Percentiles rank a stretch among this genome's conserved stretches.
These are phyloP conservation scores for Cryptotermes secundus DNA, from an alignment of 1,140 invertebrate genomes.

Conservation along the genomic window DNA sequence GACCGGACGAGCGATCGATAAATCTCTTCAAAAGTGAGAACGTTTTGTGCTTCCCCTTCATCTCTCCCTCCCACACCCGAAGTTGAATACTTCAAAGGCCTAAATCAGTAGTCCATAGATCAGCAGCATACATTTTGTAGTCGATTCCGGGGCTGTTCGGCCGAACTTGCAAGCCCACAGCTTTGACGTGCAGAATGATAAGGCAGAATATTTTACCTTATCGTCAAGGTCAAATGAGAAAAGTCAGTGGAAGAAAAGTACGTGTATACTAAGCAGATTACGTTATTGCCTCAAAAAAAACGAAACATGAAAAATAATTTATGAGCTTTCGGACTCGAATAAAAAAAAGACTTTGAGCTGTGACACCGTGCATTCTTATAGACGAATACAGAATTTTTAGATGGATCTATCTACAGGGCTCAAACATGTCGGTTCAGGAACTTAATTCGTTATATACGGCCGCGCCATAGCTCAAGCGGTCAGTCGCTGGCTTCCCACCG, in stretches of 20 bases:
- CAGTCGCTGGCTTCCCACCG: too few species aligned
- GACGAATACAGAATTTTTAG: too few species aligned
- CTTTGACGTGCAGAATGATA: not conserved
- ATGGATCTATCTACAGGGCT: too few species aligned
- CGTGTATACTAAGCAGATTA: too few species aligned
- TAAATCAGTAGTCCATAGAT: conserved; percentile 9
- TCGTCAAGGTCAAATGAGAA: not conserved
- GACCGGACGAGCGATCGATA: conserved; percentile 3
- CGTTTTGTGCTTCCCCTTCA: conserved; percentile 10
- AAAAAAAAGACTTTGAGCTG: too few species aligned
- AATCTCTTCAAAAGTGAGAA: conserved; percentile 19
- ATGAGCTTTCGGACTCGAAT: too few species aligned
- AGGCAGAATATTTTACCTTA: not conserved
- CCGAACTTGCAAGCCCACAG: not conserved
- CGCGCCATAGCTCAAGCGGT: too few species aligned
- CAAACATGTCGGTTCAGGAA: too few species aligned
- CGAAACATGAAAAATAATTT: too few species aligned
- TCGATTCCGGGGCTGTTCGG: not conserved
- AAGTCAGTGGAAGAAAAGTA: not conserved
- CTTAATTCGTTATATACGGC: too few species aligned
- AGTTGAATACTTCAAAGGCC: conserved; percentile 18
- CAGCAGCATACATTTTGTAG: not conserved
- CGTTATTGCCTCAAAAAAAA: too few species aligned
- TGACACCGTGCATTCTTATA: too few species aligned
- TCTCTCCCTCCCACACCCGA: not conserved